phyloP scores from a whole-genome alignment of 2,797 vertebrate species.

The Adelosebastes latens region DNA sequence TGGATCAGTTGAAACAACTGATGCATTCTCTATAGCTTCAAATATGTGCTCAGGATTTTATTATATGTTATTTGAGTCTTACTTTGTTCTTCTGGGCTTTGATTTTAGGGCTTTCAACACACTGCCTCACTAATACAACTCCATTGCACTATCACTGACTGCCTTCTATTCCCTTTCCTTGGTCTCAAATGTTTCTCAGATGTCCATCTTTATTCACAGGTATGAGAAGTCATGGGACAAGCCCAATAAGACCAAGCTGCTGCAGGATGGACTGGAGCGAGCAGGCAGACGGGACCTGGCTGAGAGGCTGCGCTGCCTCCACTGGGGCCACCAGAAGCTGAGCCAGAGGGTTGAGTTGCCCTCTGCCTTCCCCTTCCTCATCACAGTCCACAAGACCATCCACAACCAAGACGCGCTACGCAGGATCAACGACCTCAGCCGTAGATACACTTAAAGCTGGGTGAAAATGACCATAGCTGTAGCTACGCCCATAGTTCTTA shows the following conservation, averaged over 20 bases:
- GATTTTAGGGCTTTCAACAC: not conserved
- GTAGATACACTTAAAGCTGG: conserved; percentile 67
- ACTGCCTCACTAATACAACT: not conserved
- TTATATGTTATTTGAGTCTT: not conserved
- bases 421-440: conserved; percentile 82
- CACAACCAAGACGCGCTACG: conserved; percentile 80
- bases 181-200: not conserved
- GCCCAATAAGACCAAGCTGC: conserved; percentile 82
- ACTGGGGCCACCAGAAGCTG: conserved; percentile 84
- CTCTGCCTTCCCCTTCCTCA: conserved; percentile 85
- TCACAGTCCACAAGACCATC: conserved; percentile 84
- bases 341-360: conserved; percentile 82
- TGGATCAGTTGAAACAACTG: not conserved
- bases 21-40: not conserved
- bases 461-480: not conserved
- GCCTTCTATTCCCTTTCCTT: not conserved
- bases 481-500: not conserved
- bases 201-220: conserved; percentile 38
- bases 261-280: conserved; percentile 79
- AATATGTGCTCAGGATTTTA: not conserved
- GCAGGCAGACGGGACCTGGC: conserved; percentile 80
- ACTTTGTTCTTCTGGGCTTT: not conserved
- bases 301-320: conserved; percentile 81
- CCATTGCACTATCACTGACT: not conserved
- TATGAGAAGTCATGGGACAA: conserved; percentile 80